phyloP scores from a whole-genome alignment of 2,888 invertebrate genomes.

The Ephialtes manifestator region DNA sequence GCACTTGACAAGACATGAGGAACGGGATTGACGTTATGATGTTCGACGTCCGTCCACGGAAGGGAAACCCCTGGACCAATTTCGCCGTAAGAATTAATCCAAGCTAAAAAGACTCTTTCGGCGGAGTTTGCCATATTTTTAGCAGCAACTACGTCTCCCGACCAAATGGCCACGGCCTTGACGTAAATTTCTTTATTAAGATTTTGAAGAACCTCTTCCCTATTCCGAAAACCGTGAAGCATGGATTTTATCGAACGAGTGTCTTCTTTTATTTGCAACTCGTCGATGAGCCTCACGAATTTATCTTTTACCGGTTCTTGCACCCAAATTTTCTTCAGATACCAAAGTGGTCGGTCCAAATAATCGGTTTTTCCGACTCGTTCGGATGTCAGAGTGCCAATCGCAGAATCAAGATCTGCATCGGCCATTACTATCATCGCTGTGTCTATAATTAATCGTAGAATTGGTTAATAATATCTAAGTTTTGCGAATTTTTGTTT shows the following conservation, averaged over 20 bases:
- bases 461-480: slow-evolving; percentile 10
- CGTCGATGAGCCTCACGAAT: slow-evolving; percentile 63
- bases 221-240: slow-evolving; percentile 65
- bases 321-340: slow-evolving; percentile 67
- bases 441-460: slow-evolving; percentile 50
- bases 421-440: slow-evolving; percentile 68
- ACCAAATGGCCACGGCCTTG: slow-evolving; percentile 68
- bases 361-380: slow-evolving; percentile 61
- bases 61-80: slow-evolving; percentile 66
- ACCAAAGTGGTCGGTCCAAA: slow-evolving; percentile 66
- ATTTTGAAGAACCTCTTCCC: slow-evolving; percentile 61
- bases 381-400: slow-evolving; percentile 60
- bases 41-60: slow-evolving; percentile 61
- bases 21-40: slow-evolving; percentile 48
- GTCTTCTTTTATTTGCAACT: slow-evolving; percentile 48
- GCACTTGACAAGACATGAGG: slow-evolving; percentile 16
- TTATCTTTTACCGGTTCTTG: slow-evolving; percentile 67
- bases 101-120: slow-evolving; percentile 56
- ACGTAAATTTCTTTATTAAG: slow-evolving; percentile 56
- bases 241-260: slow-evolving; percentile 59
- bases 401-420: slow-evolving; percentile 66
- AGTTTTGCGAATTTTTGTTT: background rate
- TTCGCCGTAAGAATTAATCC: slow-evolving; percentile 71
- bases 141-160: slow-evolving; percentile 63
- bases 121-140: slow-evolving; percentile 62